Percentiles rank a stretch among this genome's conserved stretches.
phyloP scores from a whole-genome alignment of 2,797 vertebrate genomes.

The Picus viridis region DNA sequence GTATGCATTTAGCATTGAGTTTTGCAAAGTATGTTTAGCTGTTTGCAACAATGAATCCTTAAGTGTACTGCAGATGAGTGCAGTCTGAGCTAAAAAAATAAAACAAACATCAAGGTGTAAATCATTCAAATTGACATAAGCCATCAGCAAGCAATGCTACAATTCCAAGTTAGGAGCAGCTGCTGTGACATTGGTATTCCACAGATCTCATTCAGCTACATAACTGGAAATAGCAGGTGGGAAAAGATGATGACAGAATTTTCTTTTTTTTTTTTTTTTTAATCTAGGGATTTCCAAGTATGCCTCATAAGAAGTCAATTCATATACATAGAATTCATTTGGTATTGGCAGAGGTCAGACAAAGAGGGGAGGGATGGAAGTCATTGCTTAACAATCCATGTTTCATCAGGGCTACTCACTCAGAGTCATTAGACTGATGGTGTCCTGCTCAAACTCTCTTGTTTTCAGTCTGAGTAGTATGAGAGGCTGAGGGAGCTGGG shows the following conservation, averaged over 20 bases:
- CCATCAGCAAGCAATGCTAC: background rate
- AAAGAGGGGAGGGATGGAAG: background rate
- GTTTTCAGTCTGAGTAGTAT: background rate
- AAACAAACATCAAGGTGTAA: background rate
- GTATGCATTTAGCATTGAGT: background rate
- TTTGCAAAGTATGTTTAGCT: background rate
- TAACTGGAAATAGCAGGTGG: background rate
- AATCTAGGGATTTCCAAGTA: background rate
- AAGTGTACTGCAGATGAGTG: background rate
- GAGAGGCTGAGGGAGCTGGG: too few species aligned
- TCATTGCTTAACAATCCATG: background rate
- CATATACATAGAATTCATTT: too few species aligned
- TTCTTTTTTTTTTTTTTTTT: background rate
- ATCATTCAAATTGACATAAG: background rate
- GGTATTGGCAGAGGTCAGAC: background rate
- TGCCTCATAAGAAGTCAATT: background rate
- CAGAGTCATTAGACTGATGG: background rate
- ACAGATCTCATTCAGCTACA: background rate
- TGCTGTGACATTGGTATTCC: background rate
- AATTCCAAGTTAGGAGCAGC: background rate
- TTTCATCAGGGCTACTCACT: background rate
- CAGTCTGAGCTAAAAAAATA: background rate
- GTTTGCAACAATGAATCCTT: background rate
- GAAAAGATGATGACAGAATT: background rate
- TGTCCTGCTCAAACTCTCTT: background rate